These are phyloP conservation scores for Pygathrix nemaeus DNA, from an alignment of 2,113 vertebrate species.

Conservation along the genomic window DNA sequence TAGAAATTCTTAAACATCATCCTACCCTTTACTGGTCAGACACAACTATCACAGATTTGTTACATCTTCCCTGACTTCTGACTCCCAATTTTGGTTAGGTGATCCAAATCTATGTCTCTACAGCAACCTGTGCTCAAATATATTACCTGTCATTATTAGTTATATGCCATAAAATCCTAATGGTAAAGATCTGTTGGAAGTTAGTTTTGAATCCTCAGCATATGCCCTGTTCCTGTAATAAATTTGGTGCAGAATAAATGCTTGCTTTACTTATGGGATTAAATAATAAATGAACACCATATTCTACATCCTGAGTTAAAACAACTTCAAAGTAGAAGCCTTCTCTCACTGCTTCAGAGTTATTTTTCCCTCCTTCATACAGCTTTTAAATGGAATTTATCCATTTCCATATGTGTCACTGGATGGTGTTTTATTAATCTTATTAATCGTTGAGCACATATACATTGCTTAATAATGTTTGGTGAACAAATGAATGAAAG, in stretches of 20 bases:
- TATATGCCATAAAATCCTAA: not conserved
- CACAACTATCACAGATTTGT: not conserved
- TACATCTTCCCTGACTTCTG: not conserved
- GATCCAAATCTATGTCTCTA: not conserved
- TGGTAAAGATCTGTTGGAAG: not conserved
- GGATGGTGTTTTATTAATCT: constrained; percentile 6
- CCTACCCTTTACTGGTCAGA: not conserved
- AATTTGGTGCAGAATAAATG: not conserved
- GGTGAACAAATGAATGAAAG: constrained; percentile 57
- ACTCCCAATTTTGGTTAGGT: not conserved
- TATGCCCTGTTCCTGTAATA: not conserved
- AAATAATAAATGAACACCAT: constrained; percentile 31
- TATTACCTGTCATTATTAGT: not conserved
- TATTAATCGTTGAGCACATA: constrained; percentile 56
- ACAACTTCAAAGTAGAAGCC: not conserved
- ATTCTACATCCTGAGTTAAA: not conserved
- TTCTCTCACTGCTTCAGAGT: not conserved
- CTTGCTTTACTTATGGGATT: not conserved
- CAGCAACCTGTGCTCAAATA: not conserved
- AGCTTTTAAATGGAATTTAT: not conserved
- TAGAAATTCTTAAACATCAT: not conserved
- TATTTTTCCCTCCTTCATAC: not conserved
- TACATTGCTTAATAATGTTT: constrained; percentile 49
- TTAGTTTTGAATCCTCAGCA: not conserved
- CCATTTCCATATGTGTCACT: constrained; percentile 20